Evolutionary conservation across 2,113 vertebrate genomes (phyloP).

Genomic region (Python bivittatus): DNA sequence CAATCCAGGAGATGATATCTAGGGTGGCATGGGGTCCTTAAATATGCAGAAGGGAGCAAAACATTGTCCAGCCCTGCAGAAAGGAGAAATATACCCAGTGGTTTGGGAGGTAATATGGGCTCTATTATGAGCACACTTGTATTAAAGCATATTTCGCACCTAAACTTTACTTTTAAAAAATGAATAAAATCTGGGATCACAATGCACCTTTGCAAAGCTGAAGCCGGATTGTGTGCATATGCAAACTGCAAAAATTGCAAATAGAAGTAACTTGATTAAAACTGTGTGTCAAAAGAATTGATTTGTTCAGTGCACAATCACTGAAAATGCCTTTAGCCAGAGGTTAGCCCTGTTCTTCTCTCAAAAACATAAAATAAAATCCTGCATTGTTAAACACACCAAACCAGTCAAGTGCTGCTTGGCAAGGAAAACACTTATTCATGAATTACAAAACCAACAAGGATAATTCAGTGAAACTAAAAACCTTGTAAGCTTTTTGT

Average conservation of each 20-base stretch:
- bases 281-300: background rate
- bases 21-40: background rate
- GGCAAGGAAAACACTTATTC: conserved; percentile 29
- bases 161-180: background rate
- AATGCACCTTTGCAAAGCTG: background rate
- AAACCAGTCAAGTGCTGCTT: conserved; percentile 33
- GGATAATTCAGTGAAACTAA: conserved; percentile 16
- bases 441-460: background rate
- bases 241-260: background rate
- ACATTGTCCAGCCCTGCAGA: background rate
- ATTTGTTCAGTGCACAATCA: background rate
- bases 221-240: background rate
- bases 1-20: background rate
- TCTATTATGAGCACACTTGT: background rate
- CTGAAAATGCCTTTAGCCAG: background rate
- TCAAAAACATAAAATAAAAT: conserved; percentile 14
- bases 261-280: background rate
- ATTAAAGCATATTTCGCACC: background rate
- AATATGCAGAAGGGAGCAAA: background rate
- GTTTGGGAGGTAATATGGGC: background rate
- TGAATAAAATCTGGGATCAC: background rate
- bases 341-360: conserved; percentile 20
- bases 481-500: background rate
- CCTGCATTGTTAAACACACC: conserved; percentile 39
- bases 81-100: background rate